These are phyloP conservation scores for Cephalopachus bancanus DNA, from an alignment of 2,797 vertebrate species.

Conservation along the genomic window DNA sequence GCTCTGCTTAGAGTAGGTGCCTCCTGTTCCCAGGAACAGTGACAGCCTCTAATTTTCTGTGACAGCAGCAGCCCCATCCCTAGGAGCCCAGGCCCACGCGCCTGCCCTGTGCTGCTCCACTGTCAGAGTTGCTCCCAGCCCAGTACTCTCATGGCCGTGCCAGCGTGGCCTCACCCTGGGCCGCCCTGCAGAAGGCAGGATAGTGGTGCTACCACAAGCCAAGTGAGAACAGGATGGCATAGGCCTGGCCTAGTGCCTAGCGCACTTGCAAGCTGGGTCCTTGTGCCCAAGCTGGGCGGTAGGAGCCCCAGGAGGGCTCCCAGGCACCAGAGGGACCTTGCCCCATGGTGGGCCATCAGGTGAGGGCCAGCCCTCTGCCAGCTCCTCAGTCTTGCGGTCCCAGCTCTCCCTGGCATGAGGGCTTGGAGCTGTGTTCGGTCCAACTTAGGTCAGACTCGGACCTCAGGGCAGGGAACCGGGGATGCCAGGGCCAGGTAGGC, in stretches of 20 bases:
- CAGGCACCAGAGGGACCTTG: background rate
- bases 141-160: fast-evolving
- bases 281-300: background rate
- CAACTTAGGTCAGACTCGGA: background rate
- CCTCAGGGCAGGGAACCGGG: fast-evolving
- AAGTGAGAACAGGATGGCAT: no score
- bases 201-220: background rate
- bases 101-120: background rate
- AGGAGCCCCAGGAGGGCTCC: no score
- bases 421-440: background rate
- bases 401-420: background rate
- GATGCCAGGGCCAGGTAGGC: fast-evolving
- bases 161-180: background rate
- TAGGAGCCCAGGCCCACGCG: background rate
- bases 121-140: conserved; percentile 20
- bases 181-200: background rate
- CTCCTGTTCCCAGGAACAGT: background rate
- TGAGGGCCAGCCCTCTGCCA: background rate
- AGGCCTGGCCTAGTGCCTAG: background rate
- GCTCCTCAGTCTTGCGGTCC: background rate
- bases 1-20: background rate
- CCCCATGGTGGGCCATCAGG: background rate
- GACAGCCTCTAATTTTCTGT: conserved; percentile 76
- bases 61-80: conserved; percentile 39
- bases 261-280: no score